Percentiles rank a stretch among this genome's conserved stretches.
Evolutionary conservation across 1,140 invertebrate genomes (phyloP).

Genomic region (Nephotettix cincticeps): DNA sequence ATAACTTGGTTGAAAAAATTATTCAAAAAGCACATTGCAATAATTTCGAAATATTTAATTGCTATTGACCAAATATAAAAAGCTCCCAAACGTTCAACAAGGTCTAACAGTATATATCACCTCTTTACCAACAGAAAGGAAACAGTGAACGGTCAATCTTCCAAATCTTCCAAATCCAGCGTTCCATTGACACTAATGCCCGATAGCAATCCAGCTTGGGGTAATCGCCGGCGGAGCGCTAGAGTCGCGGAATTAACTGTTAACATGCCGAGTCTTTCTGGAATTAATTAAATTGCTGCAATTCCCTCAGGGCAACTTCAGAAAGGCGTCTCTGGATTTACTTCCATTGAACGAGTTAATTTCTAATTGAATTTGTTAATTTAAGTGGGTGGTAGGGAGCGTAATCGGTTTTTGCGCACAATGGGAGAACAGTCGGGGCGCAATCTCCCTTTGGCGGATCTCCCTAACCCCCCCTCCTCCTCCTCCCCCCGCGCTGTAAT

Average conservation of each 20-base stretch:
- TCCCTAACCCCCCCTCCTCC: neutral
- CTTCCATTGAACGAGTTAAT: constrained; percentile 36
- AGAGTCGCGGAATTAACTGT: constrained; percentile 23
- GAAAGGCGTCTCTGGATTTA: constrained; percentile 24
- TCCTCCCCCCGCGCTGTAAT: constrained; percentile 5
- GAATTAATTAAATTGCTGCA: constrained; percentile 30
- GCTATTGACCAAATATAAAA: no score
- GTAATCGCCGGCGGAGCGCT: constrained; percentile 2
- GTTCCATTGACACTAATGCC: constrained; percentile 6
- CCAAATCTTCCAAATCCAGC: neutral
- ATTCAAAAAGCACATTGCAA: no score
- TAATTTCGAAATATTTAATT: no score
- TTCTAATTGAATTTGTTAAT: constrained; percentile 40
- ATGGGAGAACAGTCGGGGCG: constrained; percentile 14
- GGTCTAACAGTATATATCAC: no score
- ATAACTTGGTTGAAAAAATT: no score
- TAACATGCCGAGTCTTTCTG: constrained; percentile 7
- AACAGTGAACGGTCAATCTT: no score
- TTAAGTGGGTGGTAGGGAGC: constrained; percentile 32
- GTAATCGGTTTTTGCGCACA: constrained; percentile 30
- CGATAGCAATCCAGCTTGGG: neutral
- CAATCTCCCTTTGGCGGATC: neutral
- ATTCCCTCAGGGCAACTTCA: constrained; percentile 18
- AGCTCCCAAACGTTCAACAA: no score
- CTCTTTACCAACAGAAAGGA: no score